Conservation (phyloP, 1,140 invertebrate species). For the Lepidurus apus region DNA sequence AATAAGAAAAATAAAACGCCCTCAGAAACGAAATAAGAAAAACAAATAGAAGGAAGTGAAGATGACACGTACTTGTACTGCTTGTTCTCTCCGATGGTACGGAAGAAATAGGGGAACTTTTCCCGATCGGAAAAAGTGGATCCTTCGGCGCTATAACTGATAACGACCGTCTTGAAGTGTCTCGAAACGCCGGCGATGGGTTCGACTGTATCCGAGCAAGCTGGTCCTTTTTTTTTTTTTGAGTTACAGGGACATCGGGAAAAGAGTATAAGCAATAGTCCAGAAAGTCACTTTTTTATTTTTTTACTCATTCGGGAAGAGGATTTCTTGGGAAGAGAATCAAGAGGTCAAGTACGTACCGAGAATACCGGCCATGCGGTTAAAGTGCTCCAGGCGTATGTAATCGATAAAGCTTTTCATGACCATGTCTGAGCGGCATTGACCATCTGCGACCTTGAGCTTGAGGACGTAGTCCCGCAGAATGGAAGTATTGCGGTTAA, state of each 20-base stretch:
- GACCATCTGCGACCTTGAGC: slow-evolving; percentile 57
- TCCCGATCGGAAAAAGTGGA: slow-evolving; percentile 60
- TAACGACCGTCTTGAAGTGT: slow-evolving; percentile 66
- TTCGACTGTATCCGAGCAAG: slow-evolving; percentile 77
- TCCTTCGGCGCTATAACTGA: slow-evolving; percentile 77
- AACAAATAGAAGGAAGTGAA: neutral
- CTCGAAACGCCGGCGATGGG: slow-evolving; percentile 73
- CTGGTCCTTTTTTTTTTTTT: slow-evolving; percentile 55
- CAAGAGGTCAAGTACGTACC: slow-evolving; percentile 48
- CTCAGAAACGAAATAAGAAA: too few species aligned
- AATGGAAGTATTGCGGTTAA: slow-evolving; percentile 58
- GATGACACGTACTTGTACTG: slow-evolving; percentile 56
- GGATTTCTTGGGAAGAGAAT: neutral
- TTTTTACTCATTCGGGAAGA: neutral
- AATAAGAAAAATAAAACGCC: too few species aligned
- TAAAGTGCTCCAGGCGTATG: slow-evolving; percentile 51
- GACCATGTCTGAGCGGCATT: slow-evolving; percentile 67
- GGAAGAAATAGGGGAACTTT: slow-evolving; percentile 74
- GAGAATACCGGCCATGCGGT: slow-evolving; percentile 61
- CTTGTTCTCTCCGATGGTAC: slow-evolving; percentile 73
- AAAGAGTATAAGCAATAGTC: neutral
- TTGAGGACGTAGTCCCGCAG: slow-evolving; percentile 57
- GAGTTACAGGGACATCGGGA: neutral
- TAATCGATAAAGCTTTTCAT: slow-evolving; percentile 74
- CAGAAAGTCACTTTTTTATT: neutral